A percentile compares a stretch with the other conserved stretches of the same genome.
Evolutionary conservation across 2,888 invertebrate genomes (phyloP).

Genomic region (Entomobrya proxima): DNA sequence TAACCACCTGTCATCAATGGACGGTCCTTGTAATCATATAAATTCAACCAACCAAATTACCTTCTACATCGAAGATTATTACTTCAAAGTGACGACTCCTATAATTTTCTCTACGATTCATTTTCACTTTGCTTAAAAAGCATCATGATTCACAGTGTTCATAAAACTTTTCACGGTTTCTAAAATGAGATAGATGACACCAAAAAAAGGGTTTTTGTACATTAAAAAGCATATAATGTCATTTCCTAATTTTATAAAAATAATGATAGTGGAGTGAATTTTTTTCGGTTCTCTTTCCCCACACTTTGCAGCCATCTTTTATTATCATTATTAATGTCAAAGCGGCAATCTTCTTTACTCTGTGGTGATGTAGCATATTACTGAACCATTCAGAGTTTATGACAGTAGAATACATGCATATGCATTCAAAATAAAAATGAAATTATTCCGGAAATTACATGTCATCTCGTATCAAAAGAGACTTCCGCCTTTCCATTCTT

Average conservation of each 20-base stretch:
- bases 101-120: constrained; percentile 27
- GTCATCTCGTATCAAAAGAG: constrained; percentile 64
- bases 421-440: constrained; percentile 41
- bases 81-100: background rate
- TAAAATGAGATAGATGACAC: background rate
- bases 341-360: background rate
- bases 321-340: constrained; percentile 9
- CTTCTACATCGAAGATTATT: background rate
- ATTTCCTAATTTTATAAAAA: constrained; percentile 23
- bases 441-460: constrained; percentile 70
- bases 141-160: background rate
- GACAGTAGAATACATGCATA: constrained; percentile 21
- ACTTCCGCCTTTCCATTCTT: constrained; percentile 60
- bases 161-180: background rate
- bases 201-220: background rate
- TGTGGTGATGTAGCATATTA: background rate
- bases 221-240: constrained; percentile 8
- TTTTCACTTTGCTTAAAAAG: background rate
- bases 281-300: background rate
- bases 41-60: background rate
- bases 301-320: background rate
- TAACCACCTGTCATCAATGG: background rate
- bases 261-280: background rate
- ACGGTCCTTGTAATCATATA: background rate
- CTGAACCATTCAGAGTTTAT: background rate